Evolutionary conservation across 2,113 vertebrate species (phyloP).

Genomic region (Lamprologus lemairii): DNA sequence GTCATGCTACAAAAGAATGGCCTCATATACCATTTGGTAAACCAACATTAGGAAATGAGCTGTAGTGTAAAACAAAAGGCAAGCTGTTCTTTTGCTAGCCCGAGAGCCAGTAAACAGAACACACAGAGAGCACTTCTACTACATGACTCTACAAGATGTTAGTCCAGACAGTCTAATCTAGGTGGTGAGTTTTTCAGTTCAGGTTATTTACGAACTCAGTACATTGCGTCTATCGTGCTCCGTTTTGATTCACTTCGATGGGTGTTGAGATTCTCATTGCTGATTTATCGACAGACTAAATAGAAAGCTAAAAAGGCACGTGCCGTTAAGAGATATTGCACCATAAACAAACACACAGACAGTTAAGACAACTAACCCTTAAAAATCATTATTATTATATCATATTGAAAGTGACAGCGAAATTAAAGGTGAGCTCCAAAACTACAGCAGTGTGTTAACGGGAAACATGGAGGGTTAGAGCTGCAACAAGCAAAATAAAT

Average conservation of each 20-base stretch:
- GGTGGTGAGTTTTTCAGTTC: conserved; percentile 53
- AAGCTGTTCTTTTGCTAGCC: conserved; percentile 59
- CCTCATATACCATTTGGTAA: conserved; percentile 59
- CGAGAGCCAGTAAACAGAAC: conserved; percentile 52
- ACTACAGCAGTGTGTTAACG: conserved; percentile 60
- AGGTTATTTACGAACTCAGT: conserved; percentile 44
- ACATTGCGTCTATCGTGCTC: conserved; percentile 61
- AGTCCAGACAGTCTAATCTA: conserved; percentile 62
- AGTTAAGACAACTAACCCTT: conserved; percentile 61
- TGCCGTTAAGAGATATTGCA: conserved; percentile 72
- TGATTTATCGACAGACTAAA: conserved; percentile 67
- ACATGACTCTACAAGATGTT: conserved; percentile 59
- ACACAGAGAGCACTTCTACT: conserved; percentile 56
- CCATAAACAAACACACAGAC: conserved; percentile 72
- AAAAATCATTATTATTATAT: conserved; percentile 59
- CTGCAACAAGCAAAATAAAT: conserved; percentile 42
- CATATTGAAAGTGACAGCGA: conserved; percentile 48
- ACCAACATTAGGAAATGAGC: conserved; percentile 65
- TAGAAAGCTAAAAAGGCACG: conserved; percentile 75
- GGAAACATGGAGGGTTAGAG: conserved; percentile 46
- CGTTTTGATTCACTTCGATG: conserved; percentile 57
- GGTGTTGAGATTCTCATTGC: conserved; percentile 49
- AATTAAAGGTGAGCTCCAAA: conserved; percentile 51
- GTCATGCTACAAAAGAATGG: conserved; percentile 75
- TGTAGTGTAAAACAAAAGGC: conserved; percentile 66